Evolutionary conservation across 2,888 invertebrate species (phyloP).

Genomic region (Caenorhabditis virilis): DNA sequence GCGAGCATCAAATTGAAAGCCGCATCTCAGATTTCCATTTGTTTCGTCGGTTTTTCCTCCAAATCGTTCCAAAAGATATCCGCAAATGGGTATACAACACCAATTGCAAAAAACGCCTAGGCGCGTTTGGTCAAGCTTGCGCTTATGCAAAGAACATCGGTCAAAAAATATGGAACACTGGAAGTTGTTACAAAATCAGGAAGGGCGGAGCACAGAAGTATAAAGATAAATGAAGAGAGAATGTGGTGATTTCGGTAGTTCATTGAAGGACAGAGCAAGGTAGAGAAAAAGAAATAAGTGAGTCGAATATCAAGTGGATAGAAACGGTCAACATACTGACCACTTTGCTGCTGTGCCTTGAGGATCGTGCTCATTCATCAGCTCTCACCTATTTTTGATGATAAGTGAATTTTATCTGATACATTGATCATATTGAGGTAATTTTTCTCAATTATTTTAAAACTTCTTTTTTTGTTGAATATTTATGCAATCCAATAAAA

Average conservation of each 20-base stretch:
- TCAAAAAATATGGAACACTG: neutral
- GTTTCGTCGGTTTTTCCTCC: too few species aligned
- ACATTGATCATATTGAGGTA: neutral
- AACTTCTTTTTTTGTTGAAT: too few species aligned
- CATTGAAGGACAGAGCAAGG: neutral
- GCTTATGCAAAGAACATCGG: too few species aligned
- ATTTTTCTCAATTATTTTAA: constrained; percentile 4
- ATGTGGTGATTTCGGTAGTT: too few species aligned
- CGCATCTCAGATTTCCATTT: too few species aligned
- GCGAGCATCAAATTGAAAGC: too few species aligned
- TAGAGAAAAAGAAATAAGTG: constrained; percentile 32
- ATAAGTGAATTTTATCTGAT: constrained; percentile 10
- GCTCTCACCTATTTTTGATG: constrained; percentile 20
- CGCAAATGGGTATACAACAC: too few species aligned
- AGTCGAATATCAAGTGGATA: constrained; percentile 44
- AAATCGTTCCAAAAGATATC: too few species aligned
- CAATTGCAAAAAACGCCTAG: too few species aligned
- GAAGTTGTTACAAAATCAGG: neutral
- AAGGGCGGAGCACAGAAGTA: neutral
- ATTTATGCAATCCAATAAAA: too few species aligned
- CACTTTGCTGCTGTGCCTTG: constrained; percentile 25
- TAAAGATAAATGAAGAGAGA: neutral
- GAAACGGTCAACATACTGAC: constrained; percentile 44
- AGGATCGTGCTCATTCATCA: constrained; percentile 21
- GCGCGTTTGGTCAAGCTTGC: too few species aligned